Conservation (phyloP, 2,797 vertebrate genomes). For the Echiichthys vipera region DNA sequence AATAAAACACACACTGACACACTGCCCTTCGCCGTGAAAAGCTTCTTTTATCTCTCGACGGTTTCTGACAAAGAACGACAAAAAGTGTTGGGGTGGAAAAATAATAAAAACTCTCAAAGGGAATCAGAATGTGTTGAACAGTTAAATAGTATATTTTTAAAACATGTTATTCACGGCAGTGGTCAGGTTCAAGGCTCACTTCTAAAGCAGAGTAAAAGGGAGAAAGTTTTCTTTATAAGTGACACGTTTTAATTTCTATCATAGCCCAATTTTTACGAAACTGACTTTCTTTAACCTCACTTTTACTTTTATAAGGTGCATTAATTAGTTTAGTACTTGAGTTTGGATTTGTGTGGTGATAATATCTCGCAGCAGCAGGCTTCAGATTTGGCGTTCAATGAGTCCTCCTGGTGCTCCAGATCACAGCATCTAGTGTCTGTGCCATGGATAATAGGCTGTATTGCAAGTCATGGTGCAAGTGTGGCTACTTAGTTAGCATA, state of each 20-base stretch:
- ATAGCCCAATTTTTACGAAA: conserved; percentile 12
- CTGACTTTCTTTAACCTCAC: conserved; percentile 4
- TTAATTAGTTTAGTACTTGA: conserved; percentile 2
- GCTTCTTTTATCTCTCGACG: conserved; percentile 10
- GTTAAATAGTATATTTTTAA: conserved; percentile 36
- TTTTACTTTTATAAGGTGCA: conserved; percentile 16
- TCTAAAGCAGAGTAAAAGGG: conserved; percentile 1
- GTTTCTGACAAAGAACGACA: not conserved
- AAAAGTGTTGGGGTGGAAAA: not conserved
- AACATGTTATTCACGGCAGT: conserved; percentile 14
- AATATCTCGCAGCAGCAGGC: not conserved
- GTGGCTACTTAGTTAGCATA: too few relatives aligned
- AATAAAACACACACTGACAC: not conserved
- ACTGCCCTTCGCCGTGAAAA: not conserved
- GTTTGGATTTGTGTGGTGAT: conserved; percentile 7
- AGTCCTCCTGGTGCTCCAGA: too few relatives aligned
- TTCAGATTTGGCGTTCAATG: too few relatives aligned
- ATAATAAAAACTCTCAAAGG: not conserved
- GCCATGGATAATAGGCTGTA: too few relatives aligned
- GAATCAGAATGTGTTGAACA: conserved; percentile 22
- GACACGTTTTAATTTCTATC: conserved; percentile 28
- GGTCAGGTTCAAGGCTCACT: conserved; percentile 19
- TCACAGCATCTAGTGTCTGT: too few relatives aligned
- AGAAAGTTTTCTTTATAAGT: conserved; percentile 32
- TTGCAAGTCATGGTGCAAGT: too few relatives aligned